phyloP scores from a whole-genome alignment of 2,797 vertebrate genomes.

The Nasua narica region DNA sequence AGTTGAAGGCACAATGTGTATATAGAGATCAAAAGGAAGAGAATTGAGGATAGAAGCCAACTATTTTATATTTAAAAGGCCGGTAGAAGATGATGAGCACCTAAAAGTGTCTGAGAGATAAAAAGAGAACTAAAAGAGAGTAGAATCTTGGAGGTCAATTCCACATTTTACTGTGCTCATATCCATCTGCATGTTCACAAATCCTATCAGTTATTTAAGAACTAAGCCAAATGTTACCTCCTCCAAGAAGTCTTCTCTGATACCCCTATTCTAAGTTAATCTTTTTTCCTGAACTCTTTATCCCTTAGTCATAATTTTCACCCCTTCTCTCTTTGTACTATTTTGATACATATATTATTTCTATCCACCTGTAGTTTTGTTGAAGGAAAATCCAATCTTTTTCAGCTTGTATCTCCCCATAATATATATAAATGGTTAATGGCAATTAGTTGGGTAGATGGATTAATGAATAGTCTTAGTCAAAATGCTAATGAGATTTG shows the following conservation, averaged over 20 bases:
- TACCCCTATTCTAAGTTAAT: neutral
- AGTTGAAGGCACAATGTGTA: neutral
- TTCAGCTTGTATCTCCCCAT: neutral
- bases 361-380: neutral
- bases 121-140: neutral
- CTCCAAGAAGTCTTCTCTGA: neutral
- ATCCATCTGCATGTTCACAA: neutral
- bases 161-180: neutral
- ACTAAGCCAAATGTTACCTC: neutral
- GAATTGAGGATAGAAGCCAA: neutral
- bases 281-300: neutral
- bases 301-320: neutral
- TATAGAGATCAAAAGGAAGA: neutral
- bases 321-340: neutral
- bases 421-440: neutral
- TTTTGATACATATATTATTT: neutral
- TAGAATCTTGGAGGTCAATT: neutral
- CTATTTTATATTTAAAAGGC: neutral
- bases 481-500: neutral
- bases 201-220: neutral
- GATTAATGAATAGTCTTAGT: neutral
- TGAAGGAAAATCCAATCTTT: neutral
- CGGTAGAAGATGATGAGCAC: neutral
- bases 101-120: neutral
- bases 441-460: neutral